Conservation (phyloP, 1,140 invertebrate genomes). For the Tetragonula clypearis region DNA sequence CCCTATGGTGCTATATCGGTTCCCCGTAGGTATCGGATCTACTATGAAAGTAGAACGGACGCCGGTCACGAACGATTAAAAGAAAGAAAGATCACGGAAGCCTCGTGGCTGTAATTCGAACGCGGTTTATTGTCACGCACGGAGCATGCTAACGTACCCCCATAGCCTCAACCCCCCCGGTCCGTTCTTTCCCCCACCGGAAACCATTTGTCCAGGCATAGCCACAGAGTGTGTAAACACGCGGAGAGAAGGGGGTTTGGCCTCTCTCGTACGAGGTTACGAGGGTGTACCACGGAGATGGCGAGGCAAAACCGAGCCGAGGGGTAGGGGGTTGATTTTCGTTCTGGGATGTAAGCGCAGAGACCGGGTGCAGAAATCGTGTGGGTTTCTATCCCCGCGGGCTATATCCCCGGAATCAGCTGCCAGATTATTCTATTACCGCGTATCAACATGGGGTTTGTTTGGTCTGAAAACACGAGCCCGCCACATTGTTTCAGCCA, state of each 20-base stretch:
- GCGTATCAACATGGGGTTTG: constrained; percentile 82
- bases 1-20: background rate
- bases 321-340: constrained; percentile 76
- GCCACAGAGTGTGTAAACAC: constrained; percentile 65
- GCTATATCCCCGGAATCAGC: constrained; percentile 82
- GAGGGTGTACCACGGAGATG: constrained; percentile 53
- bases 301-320: constrained; percentile 46
- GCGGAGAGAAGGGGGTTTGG: constrained; percentile 44
- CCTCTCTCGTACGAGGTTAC: constrained; percentile 61
- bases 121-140: constrained; percentile 53
- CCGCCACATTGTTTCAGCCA: constrained; percentile 81
- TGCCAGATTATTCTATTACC: constrained; percentile 84
- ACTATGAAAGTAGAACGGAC: background rate
- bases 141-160: constrained; percentile 22
- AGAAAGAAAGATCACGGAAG: constrained; percentile 28
- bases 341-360: constrained; percentile 68
- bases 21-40: background rate
- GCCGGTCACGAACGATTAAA: constrained; percentile 14
- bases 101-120: constrained; percentile 22
- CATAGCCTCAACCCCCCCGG: background rate
- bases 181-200: constrained; percentile 20
- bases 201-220: constrained; percentile 66
- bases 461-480: constrained; percentile 82
- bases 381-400: constrained; percentile 79
- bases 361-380: constrained; percentile 74